Percentiles rank a stretch among this genome's conserved stretches.
Conservation (phyloP, 2,113 vertebrate species). For the Malurus melanocephalus region DNA sequence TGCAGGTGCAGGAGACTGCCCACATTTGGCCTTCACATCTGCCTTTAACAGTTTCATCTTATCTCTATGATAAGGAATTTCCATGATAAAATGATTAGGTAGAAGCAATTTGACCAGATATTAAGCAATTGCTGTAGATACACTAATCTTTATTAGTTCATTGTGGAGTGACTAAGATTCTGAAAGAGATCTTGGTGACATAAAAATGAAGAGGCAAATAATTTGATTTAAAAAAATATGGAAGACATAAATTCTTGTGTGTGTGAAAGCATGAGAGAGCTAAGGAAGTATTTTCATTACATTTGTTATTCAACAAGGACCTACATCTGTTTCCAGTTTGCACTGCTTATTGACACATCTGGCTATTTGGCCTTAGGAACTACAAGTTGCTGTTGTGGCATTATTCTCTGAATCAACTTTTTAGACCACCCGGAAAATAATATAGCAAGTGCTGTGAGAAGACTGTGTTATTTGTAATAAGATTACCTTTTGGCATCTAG, state of each 20-base stretch:
- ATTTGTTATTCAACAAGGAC: conserved; percentile 77
- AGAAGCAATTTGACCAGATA: conserved; percentile 11
- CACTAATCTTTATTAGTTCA: conserved; percentile 23
- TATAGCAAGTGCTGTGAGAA: conserved; percentile 70
- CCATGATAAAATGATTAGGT: neutral
- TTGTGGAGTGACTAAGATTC: conserved; percentile 11
- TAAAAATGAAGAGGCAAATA: conserved; percentile 32
- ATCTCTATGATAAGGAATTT: conserved; percentile 7
- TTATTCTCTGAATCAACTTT: conserved; percentile 80
- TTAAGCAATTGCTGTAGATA: conserved; percentile 24
- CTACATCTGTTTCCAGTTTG: conserved; percentile 83
- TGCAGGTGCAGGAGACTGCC: neutral
- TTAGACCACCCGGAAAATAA: conserved; percentile 81
- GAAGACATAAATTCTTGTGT: conserved; percentile 69
- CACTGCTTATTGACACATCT: conserved; percentile 86
- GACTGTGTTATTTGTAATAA: conserved; percentile 71
- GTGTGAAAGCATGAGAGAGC: conserved; percentile 69
- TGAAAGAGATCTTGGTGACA: conserved; percentile 22
- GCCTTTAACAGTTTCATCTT: conserved; percentile 24
- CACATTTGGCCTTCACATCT: conserved; percentile 18
- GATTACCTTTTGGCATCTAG: conserved; percentile 74
- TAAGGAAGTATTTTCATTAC: conserved; percentile 80
- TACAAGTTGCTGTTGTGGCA: conserved; percentile 78
- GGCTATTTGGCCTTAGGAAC: conserved; percentile 78
- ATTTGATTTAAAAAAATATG: conserved; percentile 59